Base-by-base conservation (phyloP, 2,888 invertebrate species). In the Chymomyza caudatula region DNA sequence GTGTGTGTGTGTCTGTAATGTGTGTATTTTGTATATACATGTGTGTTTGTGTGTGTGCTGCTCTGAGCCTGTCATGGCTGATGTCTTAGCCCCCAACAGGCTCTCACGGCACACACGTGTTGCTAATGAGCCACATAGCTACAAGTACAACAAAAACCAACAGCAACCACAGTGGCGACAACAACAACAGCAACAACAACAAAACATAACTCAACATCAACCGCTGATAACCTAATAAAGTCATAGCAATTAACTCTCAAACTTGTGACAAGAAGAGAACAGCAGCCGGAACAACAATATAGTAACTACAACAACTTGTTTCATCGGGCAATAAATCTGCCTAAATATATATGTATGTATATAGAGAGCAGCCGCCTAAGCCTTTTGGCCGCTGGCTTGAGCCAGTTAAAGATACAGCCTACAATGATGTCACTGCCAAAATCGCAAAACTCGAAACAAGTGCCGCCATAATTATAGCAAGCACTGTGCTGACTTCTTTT, bases 181-280 rank as follows among this genome's bases (percentile, higher is more conserved):
- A 60, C 67, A 43, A 15, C 57, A 56, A 57, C 63, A 60, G 42
- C 43, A 56, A 60, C 63, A 58, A 23, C 55, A 61, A 65, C 63
- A 19, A 37, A 49, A 55, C 58, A 58, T 51, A 51, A 20, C 19
- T 17, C 52, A 58, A 20, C 54, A 62, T 57, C 67, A 54, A 22
- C 64, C 62, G 71, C 76, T 84, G 82, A 78, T 78, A 82, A 81
- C 84, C 84, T 82, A 84, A 82, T 82, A 82, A 82, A 82, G 85
- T 77, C 82, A 84, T 79, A 76, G 77, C 82, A 82, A 82, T 82
- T 84, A 81, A 78, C 73, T 66, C 70, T 4, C 65, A 59, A 73
- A 70, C 64, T 72, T 78, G 72, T 63, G 73, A 71, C 70, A 73
- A 66, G 56, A 63, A 37, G 29, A 37, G 29, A 37, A 37, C 69